Evolutionary conservation across 2,888 invertebrate species (phyloP).

Genomic region (Chrysolina haemoptera): DNA sequence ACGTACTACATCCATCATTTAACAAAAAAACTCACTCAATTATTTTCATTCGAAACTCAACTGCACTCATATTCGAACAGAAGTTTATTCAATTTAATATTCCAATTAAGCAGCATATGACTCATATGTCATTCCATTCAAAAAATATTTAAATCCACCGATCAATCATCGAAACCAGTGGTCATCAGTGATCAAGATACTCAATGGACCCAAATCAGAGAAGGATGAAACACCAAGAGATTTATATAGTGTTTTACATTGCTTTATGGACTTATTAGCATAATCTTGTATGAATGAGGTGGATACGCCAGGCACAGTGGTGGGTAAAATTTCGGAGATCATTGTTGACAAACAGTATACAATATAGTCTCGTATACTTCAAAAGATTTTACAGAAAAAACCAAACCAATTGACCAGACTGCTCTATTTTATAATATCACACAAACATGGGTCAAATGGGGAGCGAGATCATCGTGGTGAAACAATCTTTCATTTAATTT

Average conservation of each 20-base stretch:
- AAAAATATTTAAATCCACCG: constrained; percentile 28
- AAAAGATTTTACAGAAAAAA: too few relatives aligned
- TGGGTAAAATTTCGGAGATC: not conserved
- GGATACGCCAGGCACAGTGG: not conserved
- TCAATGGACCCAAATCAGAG: constrained; percentile 37
- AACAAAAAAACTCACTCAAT: too few relatives aligned
- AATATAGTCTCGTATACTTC: too few relatives aligned
- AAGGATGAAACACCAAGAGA: constrained; percentile 30
- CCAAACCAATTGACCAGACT: too few relatives aligned
- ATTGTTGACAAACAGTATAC: not conserved
- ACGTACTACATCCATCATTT: too few relatives aligned
- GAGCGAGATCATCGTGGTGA: too few relatives aligned
- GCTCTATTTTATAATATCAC: too few relatives aligned
- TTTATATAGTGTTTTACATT: constrained; percentile 34
- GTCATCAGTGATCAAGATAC: constrained; percentile 34
- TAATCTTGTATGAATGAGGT: constrained; percentile 27
- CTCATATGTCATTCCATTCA: constrained; percentile 22
- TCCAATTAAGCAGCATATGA: constrained; percentile 28
- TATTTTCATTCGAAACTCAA: not conserved
- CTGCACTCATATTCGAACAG: not conserved
- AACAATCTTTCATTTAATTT: too few relatives aligned
- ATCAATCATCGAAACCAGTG: constrained; percentile 36
- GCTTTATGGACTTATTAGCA: constrained; percentile 36
- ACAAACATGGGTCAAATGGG: too few relatives aligned
- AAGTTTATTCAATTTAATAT: constrained; percentile 34